Conservation (phyloP, 2,888 invertebrate species). For the Cephalotes varians region DNA sequence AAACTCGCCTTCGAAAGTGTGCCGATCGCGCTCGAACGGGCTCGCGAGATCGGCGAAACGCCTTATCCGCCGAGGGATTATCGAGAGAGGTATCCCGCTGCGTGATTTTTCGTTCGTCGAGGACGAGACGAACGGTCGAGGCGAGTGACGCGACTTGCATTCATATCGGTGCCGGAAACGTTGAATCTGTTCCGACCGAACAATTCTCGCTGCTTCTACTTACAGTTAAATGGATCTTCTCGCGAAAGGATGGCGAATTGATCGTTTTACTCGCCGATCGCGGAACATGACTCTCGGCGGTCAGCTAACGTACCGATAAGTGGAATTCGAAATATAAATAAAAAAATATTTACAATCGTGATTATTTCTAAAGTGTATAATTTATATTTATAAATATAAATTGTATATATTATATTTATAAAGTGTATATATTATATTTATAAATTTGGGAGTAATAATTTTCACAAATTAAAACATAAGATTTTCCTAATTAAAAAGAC, state of each 20-base stretch:
- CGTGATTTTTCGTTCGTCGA: constrained; percentile 61
- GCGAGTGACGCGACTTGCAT: constrained; percentile 41
- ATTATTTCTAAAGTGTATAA: neutral
- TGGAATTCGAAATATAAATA: neutral
- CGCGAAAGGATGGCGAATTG: constrained; percentile 10
- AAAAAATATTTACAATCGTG: neutral
- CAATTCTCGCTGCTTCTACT: constrained; percentile 21
- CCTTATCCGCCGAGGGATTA: constrained; percentile 61
- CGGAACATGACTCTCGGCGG: neutral
- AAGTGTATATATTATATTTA: too few relatives aligned
- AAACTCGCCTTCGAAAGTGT: constrained; percentile 51
- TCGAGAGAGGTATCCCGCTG: constrained; percentile 69
- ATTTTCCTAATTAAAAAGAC: neutral
- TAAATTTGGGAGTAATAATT: neutral
- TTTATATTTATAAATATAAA: too few relatives aligned
- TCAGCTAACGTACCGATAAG: neutral
- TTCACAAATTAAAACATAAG: neutral
- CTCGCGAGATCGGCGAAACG: constrained; percentile 60
- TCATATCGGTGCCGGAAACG: constrained; percentile 41
- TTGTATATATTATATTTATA: too few relatives aligned
- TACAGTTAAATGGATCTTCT: constrained; percentile 18
- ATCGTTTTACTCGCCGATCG: constrained; percentile 6
- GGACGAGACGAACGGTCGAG: constrained; percentile 10
- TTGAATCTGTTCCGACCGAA: constrained; percentile 34
- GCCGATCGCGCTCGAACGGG: constrained; percentile 61